Base-by-base conservation (phyloP, 2,888 invertebrate genomes). In the Pterostichus niger region DNA sequence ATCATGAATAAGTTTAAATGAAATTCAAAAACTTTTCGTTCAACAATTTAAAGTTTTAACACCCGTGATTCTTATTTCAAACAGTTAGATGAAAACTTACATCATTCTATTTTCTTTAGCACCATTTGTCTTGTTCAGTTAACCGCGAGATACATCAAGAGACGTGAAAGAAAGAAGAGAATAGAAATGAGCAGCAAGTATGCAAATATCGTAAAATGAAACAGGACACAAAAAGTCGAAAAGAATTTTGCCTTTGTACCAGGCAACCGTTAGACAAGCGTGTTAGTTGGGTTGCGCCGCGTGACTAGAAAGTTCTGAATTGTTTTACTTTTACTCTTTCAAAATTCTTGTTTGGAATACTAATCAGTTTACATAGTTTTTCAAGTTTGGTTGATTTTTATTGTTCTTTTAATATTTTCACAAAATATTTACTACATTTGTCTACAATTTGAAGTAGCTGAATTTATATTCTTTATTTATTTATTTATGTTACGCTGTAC, bases 161-260 rank as follows among this genome's bases (percentile, higher is more conserved):
- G 54, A n/a, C 31, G 31, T 35, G 35, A 61, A 61, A 35, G 10
- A 31, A 75, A 75, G n/a, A 35, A 44, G 1, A 52, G 54, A 52
- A 76, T 76, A 54, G 76, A 76, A 76, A 76, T 76, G 76, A 76
- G 35, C 76, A 35, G 31, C 1, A 54, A 76, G 13, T 77, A 78
- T 78, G 61, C 24, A 59, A 78, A 78, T 46, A 61, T 40, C 40
- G 52, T 40, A 40, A 40, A 13, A 76, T 9, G 35, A 59, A 40
- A 59, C 33, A 49, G 17, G 17, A 78, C 11, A 77, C 54, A 77
- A 54, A 33, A 56, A 56, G 15, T 56, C 33, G 33, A 54, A 33
- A 54, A 33, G 56, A 77, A 77, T 56, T 54, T 33, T 9, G 24
- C 78, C 40, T 46, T 52, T 11, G 24, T 40, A 10, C 15, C 17